These are phyloP conservation scores for Cotesia chilonis DNA, from an alignment of 1,140 invertebrate genomes.

Conservation along the genomic window DNA sequence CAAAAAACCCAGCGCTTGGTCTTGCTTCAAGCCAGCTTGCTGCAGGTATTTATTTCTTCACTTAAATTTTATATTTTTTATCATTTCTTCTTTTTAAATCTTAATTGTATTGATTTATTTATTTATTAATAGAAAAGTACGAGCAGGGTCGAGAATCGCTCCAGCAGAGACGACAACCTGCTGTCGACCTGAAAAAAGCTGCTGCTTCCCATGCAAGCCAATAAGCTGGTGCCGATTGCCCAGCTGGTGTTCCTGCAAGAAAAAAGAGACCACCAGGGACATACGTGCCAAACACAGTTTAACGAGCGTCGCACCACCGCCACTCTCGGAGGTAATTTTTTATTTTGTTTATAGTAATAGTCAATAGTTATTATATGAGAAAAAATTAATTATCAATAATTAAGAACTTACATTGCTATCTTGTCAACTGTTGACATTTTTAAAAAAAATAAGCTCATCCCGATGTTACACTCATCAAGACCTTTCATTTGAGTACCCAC, in stretches of 20 bases:
- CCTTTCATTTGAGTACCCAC: too few species aligned
- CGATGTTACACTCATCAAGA: too few species aligned
- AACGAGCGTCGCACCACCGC: slow-evolving; percentile 61
- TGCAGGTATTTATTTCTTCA: slow-evolving; percentile 23
- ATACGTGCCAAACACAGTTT: slow-evolving; percentile 63
- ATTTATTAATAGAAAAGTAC: background rate
- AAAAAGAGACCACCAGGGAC: slow-evolving; percentile 51
- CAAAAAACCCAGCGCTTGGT: slow-evolving; percentile 6
- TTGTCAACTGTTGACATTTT: too few species aligned
- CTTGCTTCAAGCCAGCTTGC: slow-evolving; percentile 15
- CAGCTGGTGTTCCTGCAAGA: slow-evolving; percentile 44
- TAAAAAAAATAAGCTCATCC: too few species aligned
- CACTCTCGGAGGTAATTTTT: slow-evolving; percentile 35
- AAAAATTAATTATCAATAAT: too few species aligned
- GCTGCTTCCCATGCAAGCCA: slow-evolving; percentile 51
- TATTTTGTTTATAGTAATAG: too few species aligned
- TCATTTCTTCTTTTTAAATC: background rate
- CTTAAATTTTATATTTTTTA: background rate
- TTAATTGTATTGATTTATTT: background rate
- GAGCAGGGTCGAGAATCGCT: slow-evolving; percentile 45
- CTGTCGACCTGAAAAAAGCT: slow-evolving; percentile 56
- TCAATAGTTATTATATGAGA: too few species aligned
- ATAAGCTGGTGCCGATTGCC: slow-evolving; percentile 44
- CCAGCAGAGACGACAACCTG: slow-evolving; percentile 52
- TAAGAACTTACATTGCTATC: too few species aligned